Evolutionary conservation across 2,888 invertebrate genomes (phyloP), one percentile per base, ranked within the genome.

Genomic region (Caenorhabditis plicata): DNA sequence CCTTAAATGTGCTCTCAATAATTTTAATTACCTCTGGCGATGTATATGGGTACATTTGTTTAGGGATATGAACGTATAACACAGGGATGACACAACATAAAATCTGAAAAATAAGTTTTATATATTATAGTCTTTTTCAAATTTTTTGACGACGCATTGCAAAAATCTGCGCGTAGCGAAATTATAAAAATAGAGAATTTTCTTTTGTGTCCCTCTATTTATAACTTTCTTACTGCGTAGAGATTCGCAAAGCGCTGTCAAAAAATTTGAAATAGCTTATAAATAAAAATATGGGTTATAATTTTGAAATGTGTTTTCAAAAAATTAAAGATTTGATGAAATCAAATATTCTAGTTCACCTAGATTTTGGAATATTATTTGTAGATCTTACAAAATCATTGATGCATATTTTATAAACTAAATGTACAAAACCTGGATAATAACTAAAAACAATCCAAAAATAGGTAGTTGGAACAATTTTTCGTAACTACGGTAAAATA

Each of bases 391-490:
- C n/a, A n/a, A n/a, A n/a, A n/a, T n/a, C n/a, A n/a, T n/a, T n/a
- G n/a, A n/a, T n/a, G n/a, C n/a, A n/a, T n/a, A n/a, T n/a, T n/a
- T n/a, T n/a, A n/a, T n/a, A n/a, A n/a, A n/a, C n/a, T n/a, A n/a
- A n/a, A n/a, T n/a, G n/a, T n/a, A n/a, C n/a, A n/a, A n/a, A n/a
- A 61, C 61, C 61, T 61, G 53, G 36, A 55, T 31, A 27, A 61
- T 38, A 13, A 55, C 44, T 33, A 61, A 48, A 48, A 51, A 43
- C 19, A 45, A 47, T 48, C 61, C 61, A 15, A 61, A 48, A 38
- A 48, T 49, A 22, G 60, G 60, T 33, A 42, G 46, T 46, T 31
- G n/a, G 13, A 40, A 26, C 38, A 45, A 46, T 43, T 32, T 15
- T 23, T 40, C 33, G 45, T 61, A 61, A 19, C 27, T 55, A 17